Percentiles rank a stretch among this genome's conserved stretches.
Conservation (phyloP, 1,140 invertebrate species). For the Drosophila kohkoa region DNA sequence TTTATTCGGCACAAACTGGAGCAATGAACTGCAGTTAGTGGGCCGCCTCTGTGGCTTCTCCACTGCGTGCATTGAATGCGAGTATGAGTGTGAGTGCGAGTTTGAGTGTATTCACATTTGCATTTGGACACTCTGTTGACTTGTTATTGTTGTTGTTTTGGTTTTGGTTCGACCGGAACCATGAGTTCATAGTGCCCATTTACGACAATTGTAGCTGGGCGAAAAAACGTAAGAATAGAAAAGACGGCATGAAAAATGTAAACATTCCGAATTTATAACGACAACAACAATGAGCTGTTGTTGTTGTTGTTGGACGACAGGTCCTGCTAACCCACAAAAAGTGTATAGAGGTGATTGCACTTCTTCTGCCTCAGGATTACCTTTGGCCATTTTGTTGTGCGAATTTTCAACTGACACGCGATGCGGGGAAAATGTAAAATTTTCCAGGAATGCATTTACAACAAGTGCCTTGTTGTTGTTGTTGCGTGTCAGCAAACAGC, state of each 20-base stretch:
- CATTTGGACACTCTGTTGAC: conserved; percentile 42
- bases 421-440: conserved; percentile 32
- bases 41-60: conserved; percentile 4
- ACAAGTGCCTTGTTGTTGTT: background rate
- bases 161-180: conserved; percentile 62
- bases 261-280: conserved; percentile 73
- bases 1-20: conserved; percentile 48
- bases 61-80: background rate
- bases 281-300: conserved; percentile 26
- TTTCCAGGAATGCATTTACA: conserved; percentile 28
- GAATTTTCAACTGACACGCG: conserved; percentile 29
- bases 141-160: conserved; percentile 13
- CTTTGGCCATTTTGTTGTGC: background rate
- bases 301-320: conserved; percentile 5
- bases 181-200: conserved; percentile 78
- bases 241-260: conserved; percentile 57
- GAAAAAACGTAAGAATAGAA: conserved; percentile 9
- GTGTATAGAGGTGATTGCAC: conserved; percentile 63
- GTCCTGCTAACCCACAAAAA: conserved; percentile 69
- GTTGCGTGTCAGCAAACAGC: conserved; percentile 44
- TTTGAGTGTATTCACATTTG: conserved; percentile 42
- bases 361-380: conserved; percentile 13
- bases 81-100: background rate
- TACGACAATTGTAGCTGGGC: conserved; percentile 23
- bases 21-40: conserved; percentile 68